Percentiles rank a stretch among this genome's conserved stretches.
These are phyloP conservation scores for Dynastes grantii DNA, from an alignment of 2,888 invertebrate species.

Conservation along the genomic window DNA sequence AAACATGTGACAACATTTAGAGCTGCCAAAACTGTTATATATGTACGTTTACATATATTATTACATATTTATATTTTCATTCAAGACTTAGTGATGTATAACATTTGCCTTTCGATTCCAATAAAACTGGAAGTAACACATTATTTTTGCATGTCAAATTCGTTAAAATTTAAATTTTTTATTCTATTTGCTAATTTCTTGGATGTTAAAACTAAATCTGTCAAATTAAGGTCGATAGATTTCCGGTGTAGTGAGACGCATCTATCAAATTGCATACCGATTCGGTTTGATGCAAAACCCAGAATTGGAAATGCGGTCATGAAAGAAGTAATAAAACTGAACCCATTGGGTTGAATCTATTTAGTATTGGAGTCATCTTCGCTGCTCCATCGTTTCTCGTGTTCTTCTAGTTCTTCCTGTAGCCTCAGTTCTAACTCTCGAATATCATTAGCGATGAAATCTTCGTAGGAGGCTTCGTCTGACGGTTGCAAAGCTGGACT, in stretches of 20 bases:
- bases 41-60: constrained; percentile 49
- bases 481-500: constrained; percentile 57
- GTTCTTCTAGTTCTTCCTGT: constrained; percentile 79
- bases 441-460: constrained; percentile 80
- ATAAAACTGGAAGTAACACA: constrained; percentile 71
- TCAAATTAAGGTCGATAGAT: constrained; percentile 24
- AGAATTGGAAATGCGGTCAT: constrained; percentile 3
- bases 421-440: constrained; percentile 77
- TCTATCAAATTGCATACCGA: neutral
- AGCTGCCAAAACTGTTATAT: constrained; percentile 53
- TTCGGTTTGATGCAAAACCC: constrained; percentile 24
- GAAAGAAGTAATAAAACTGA: constrained; percentile 54
- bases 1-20: constrained; percentile 55
- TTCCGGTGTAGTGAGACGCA: neutral
- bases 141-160: constrained; percentile 59
- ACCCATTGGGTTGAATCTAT: constrained; percentile 69
- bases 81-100: constrained; percentile 57
- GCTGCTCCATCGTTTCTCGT: constrained; percentile 76
- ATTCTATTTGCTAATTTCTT: constrained; percentile 21
- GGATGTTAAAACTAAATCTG: constrained; percentile 9
- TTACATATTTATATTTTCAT: constrained; percentile 45
- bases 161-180: constrained; percentile 54
- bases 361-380: constrained; percentile 72
- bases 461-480: constrained; percentile 77
- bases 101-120: constrained; percentile 66